A percentile compares a stretch with the other conserved stretches of the same genome.
These are phyloP conservation scores for Eufriesea mexicana DNA, from an alignment of 1,140 invertebrate genomes.

Conservation along the genomic window DNA sequence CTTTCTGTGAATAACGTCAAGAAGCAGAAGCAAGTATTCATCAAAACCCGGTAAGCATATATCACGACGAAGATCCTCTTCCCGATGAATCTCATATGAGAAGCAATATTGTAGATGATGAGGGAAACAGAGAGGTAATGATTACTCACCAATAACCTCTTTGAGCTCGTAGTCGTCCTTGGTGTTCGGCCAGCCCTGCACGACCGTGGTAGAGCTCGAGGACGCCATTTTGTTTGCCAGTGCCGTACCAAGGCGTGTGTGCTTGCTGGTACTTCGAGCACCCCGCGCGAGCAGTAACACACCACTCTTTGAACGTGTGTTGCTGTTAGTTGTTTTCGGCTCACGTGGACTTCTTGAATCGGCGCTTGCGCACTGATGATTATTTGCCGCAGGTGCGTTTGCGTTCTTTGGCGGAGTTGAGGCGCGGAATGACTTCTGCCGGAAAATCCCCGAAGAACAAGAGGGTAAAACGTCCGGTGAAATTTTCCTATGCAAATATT, in stretches of 20 bases:
- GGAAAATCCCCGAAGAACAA: conserved; percentile 86
- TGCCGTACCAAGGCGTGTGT: conserved; percentile 82
- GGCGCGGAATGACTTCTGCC: conserved; percentile 84
- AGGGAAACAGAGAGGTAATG: neutral
- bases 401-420: conserved; percentile 49
- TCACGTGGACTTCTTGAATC: conserved; percentile 34
- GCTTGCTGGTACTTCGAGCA: conserved; percentile 70
- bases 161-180: conserved; percentile 97
- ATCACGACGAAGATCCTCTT: neutral
- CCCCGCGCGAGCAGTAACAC: conserved; percentile 65
- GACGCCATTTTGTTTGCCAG: conserved; percentile 88
- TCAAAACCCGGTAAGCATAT: conserved; percentile 10
- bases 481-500: conserved; percentile 82
- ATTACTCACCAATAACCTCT: conserved; percentile 94
- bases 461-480: conserved; percentile 85
- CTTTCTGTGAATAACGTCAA: conserved; percentile 1
- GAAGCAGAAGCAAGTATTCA: conserved; percentile 6
- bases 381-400: conserved; percentile 28
- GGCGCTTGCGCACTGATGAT: conserved; percentile 16
- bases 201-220: conserved; percentile 83
- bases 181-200: conserved; percentile 92
- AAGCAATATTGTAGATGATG: neutral
- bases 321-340: conserved; percentile 54
- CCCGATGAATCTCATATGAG: no score
- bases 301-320: conserved; percentile 46